phyloP scores from a whole-genome alignment of 2,797 vertebrate species.

The Psittacula derbiana region DNA sequence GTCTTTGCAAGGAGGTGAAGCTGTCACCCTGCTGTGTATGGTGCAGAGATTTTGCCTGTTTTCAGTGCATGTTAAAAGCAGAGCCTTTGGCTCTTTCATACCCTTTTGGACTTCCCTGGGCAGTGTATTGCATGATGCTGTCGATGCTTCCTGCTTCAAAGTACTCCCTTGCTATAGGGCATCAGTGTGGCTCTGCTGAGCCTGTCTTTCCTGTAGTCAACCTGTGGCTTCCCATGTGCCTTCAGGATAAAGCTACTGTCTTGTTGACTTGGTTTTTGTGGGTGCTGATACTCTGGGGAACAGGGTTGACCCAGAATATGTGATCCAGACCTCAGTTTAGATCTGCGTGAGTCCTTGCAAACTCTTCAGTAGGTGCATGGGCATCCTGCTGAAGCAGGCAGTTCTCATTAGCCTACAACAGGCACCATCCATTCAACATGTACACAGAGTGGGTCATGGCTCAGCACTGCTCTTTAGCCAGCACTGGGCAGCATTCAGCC shows the following conservation, averaged over 20 bases:
- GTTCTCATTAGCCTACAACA: background rate
- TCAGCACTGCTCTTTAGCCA: background rate
- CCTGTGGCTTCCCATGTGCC: background rate
- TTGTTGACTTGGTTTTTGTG: background rate
- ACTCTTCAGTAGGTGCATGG: background rate
- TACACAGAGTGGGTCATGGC: rapidly evolving
- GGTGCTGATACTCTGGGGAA: background rate
- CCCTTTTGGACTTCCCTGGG: background rate
- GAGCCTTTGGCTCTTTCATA: background rate
- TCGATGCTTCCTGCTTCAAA: background rate
- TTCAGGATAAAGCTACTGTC: background rate
- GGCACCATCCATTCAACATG: background rate
- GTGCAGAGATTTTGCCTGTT: background rate
- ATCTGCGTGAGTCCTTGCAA: background rate
- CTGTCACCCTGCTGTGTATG: background rate
- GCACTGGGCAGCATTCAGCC: background rate
- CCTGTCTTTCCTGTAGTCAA: background rate
- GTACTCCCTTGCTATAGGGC: background rate
- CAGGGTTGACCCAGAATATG: background rate
- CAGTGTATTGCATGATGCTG: background rate
- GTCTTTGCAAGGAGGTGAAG: background rate
- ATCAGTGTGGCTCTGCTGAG: background rate
- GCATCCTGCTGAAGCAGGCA: background rate
- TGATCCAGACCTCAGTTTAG: background rate
- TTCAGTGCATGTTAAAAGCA: background rate